A percentile compares a stretch with the other conserved stretches of the same genome.
phyloP scores from a whole-genome alignment of 2,888 invertebrate species.

The Agrotis exclamationis region DNA sequence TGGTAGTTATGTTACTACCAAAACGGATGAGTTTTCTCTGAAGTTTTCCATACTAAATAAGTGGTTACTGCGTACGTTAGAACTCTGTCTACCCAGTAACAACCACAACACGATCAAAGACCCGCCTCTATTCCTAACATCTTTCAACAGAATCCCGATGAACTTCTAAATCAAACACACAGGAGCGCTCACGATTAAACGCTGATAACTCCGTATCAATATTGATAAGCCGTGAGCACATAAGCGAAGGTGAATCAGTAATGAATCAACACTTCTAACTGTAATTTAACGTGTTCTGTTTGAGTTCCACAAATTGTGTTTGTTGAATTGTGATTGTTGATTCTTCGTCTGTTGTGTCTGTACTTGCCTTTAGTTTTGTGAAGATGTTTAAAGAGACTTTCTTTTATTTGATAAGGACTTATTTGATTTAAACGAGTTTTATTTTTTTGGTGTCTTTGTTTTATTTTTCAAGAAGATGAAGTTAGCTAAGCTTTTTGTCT shows the following conservation, averaged over 20 bases:
- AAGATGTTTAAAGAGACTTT: neutral
- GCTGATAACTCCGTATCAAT: constrained; percentile 53
- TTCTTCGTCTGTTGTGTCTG: constrained; percentile 10
- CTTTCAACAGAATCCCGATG: constrained; percentile 13
- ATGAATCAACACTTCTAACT: constrained; percentile 50
- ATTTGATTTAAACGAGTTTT: too few species aligned
- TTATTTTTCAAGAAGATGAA: too few species aligned
- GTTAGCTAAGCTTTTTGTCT: too few species aligned
- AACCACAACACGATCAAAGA: neutral
- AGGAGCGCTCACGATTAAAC: constrained; percentile 23
- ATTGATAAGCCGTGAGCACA: constrained; percentile 50
- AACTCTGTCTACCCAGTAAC: too few species aligned
- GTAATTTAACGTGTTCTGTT: constrained; percentile 54
- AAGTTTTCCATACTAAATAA: neutral
- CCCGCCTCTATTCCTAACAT: neutral
- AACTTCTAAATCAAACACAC: constrained; percentile 27
- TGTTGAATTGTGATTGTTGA: constrained; percentile 37
- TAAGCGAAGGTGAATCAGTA: constrained; percentile 51
- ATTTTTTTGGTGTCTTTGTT: too few species aligned
- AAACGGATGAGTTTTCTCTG: too few species aligned
- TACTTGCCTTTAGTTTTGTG: neutral
- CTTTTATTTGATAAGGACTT: neutral
- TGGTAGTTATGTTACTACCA: too few species aligned
- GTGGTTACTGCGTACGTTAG: neutral
- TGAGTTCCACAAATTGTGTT: constrained; percentile 54